Evolutionary conservation across 2,797 vertebrate genomes (phyloP).

Genomic region (Cyprinodon diabolis): DNA sequence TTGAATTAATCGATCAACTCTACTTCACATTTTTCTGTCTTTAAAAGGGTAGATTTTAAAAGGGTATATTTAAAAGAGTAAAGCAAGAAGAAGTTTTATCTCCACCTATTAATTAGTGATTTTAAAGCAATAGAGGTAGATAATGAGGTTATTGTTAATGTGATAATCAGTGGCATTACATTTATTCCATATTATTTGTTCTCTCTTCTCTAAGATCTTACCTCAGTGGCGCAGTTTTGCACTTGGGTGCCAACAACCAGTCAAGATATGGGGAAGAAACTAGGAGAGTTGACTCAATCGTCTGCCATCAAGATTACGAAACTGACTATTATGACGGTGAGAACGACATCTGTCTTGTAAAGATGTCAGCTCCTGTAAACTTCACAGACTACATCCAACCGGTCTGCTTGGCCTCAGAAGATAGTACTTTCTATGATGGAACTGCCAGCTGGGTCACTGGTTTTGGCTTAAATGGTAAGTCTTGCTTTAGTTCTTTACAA

Average conservation of each 20-base stretch:
- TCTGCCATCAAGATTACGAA: not conserved
- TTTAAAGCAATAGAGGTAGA: not conserved
- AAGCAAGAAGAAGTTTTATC: not conserved
- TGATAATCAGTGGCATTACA: not conserved
- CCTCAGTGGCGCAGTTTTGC: fast-evolving
- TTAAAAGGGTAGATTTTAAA: not conserved
- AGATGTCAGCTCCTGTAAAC: constrained; percentile 33
- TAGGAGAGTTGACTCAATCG: fast-evolving
- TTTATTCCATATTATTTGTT: too few relatives aligned
- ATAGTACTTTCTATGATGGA: constrained; percentile 38
- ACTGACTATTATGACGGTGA: fast-evolving
- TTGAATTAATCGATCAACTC: too few relatives aligned
- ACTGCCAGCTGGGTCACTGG: constrained; percentile 46
- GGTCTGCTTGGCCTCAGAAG: constrained; percentile 67
- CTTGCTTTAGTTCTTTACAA: not conserved
- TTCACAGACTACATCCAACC: constrained; percentile 67
- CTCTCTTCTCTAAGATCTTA: not conserved
- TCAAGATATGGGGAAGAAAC: not conserved
- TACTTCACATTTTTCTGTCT: not conserved
- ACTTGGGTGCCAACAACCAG: constrained; percentile 28
- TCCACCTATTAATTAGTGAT: not conserved
- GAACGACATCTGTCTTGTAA: constrained; percentile 52
- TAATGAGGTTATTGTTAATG: not conserved
- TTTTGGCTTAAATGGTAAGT: constrained; percentile 12
- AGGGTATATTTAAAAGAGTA: not conserved